Base-by-base conservation (phyloP, 2,888 invertebrate species). In the Caenorhabditis zanzibari region DNA sequence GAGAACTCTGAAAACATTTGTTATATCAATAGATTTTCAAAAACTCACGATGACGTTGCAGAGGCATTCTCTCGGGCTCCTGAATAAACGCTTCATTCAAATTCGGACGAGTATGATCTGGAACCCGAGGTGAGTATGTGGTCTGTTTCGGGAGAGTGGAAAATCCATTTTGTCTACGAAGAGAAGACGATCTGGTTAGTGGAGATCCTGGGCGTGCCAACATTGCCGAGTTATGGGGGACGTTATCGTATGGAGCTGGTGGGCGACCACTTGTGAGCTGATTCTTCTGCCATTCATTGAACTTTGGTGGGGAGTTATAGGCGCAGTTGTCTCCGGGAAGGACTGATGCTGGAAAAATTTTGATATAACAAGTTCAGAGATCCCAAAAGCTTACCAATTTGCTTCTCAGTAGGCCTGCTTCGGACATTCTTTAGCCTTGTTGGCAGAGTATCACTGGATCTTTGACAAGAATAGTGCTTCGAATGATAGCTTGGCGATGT, bases 401-500 rank as follows among this genome's bases (percentile, higher is more conserved):
- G 66, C 12, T 74, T 68, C 2, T 81, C 81, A 5, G 73, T 58
- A 0, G 84, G 74, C n/a, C 69, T 61, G 2, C 85, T 82, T 47
- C 85, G 52, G 12, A 72, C 56, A 49, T 74, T 74, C 22, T 81
- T 82, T 24, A 86, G 54, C 16, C 64, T 82, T 5, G 72, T 69
- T 4, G 87, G 86, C 32, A 86, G 71, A 3, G 86, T 85, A 64
- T 87, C 86, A 19, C 86, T 82, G 52, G 82, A 68, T 58, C 88
- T 16, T n/a, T 77, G 52, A 24, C 80, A 85, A 1, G 74, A 80
- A 16, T 84, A 63, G 58, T 88, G 88, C 24, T 85, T 82, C 0
- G 63, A 59, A 26, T 86, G 82, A 49, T 86, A 85, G 66, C 85
- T 81, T 16, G 89, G 89, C 5, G 86, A 86, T n/a, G 89, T 89